Percentiles rank a stretch among this genome's conserved stretches.
phyloP scores from a whole-genome alignment of 1,140 invertebrate species.

The Caenorhabditis brenneri region DNA sequence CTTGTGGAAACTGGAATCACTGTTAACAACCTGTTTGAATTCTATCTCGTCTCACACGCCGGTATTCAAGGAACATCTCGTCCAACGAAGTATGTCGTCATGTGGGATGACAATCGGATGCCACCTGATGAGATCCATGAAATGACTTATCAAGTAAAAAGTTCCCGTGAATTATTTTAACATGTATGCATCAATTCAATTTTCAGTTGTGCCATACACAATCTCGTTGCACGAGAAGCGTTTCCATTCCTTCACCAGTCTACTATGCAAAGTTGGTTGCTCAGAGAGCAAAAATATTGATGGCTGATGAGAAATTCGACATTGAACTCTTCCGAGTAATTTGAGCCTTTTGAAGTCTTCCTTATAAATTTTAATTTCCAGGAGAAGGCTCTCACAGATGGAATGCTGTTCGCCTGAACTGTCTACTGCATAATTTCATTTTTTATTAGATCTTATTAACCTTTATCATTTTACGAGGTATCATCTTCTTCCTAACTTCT shows the following conservation, averaged over 20 bases:
- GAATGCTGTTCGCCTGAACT: not conserved
- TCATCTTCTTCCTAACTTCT: not conserved
- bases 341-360: not conserved
- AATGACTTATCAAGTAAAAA: slow-evolving; percentile 28
- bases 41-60: not conserved
- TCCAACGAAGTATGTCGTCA: slow-evolving; percentile 1
- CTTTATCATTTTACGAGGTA: too few relatives aligned
- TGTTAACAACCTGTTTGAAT: slow-evolving; percentile 4
- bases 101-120: slow-evolving; percentile 22
- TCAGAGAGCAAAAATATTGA: not conserved
- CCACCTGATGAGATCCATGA: not conserved
- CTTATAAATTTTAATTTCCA: not conserved
- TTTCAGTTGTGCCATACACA: slow-evolving; percentile 24
- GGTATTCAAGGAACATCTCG: slow-evolving; percentile 23
- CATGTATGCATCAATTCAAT: not conserved
- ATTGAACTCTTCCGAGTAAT: not conserved
- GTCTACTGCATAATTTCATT: too few relatives aligned
- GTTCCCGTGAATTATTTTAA: not conserved
- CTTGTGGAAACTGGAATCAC: slow-evolving; percentile 18
- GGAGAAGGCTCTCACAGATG: not conserved
- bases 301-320: slow-evolving; percentile 18
- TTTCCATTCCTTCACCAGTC: slow-evolving; percentile 8
- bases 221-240: slow-evolving; percentile 18
- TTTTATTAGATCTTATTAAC: too few relatives aligned
- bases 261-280: slow-evolving; percentile 13